Evolutionary conservation across 2,113 vertebrate species (phyloP), one percentile per base, ranked within the genome.

Genomic region (Lota lota): DNA sequence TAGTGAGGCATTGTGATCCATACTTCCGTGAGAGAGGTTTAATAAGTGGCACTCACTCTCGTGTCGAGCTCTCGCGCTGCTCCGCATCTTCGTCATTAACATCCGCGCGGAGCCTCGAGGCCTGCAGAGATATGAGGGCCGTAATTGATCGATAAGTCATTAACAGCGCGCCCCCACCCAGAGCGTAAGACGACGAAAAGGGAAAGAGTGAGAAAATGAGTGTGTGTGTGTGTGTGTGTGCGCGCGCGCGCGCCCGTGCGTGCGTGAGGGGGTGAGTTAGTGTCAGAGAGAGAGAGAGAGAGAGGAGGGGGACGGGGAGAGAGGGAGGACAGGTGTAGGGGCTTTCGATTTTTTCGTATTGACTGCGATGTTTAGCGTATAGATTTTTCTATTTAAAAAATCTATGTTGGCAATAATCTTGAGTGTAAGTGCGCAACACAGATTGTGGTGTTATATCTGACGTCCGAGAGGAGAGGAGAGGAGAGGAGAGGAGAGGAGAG

Each of bases 361-460:
- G 91, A 93, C 88, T 91, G 86, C 70, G 80, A 92, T 92, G 91
- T 92, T 93, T 93, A 92, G 88, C 77, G 81, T 92, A 93, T 93
- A 85, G 92, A 93, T 92, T 93, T 93, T 93, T 92, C 91, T 92
- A 92, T 93, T 93, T 92, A 90, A 93, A 87, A 93, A 92, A 93
- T 93, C 92, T 83, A 92, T 93, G 89, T 88, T 73, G 88, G 91
- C 90, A 90, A 92, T 93, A 92, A 93, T 92, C 91, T 91, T 77
- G 88, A 82, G 87, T 81, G 24, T 93, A 91, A 92, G 87, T 84
- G 84, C 57, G 66, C 69, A 22, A 79, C 75, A 77, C 74, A 58
- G 85, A 78, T 63, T 72, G 78, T 72, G 75, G 70, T 68, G 76
- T 74, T 64, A 77, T 82, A 80, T 76, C 70, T 73, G 74, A 77